Base-by-base conservation (phyloP, 2,113 vertebrate species). In the Gobiocypris rarus region DNA sequence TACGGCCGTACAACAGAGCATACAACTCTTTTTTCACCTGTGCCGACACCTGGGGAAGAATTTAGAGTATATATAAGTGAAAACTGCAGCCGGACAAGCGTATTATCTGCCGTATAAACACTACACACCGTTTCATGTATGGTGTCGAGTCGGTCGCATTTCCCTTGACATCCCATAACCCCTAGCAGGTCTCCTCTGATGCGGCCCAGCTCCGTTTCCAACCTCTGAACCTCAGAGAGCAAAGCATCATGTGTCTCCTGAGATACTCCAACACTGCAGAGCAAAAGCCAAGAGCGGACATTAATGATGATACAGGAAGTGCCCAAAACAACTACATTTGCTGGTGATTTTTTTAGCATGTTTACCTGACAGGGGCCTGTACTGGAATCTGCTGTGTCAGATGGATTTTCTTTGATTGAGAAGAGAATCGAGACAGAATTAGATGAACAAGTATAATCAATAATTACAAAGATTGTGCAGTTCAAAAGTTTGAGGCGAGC, bases 21-120 rank as follows among this genome's bases (percentile, higher is more conserved):
- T 86, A 92, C 87, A 98, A 70, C 19, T 95, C 94, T 87, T 95
- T 95, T 84, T 88, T 94, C 81, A 99, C 91, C 69, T 94, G 96
- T 6, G 93, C 89, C n/a, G 95, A 94, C 2, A 96, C 95, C 94
- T 96, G 75, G 10, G 31, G 56, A 52, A 24, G 9, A 15, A 31
- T 5, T 11, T 6, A n/a, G 38, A 63, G 2, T 34, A 9, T 4
- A 22, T 10, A 19, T 17, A 31, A 31, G 31, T 67, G 1, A 38
- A 38, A 22, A 69, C 2, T 19, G 0, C 19, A 41, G 9, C 31
- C 13, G 17, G 7, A 69, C 1, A 52, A 67, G 24, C 26, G 34
- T 56, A 65, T 15, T 19, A 41, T 10, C 17, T 43, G 2, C 10
- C 1, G 1, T n/a, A 54, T 8, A 24, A 54, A 19, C 14, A 28